A percentile compares a stretch with the other conserved stretches of the same genome.
phyloP scores from a whole-genome alignment of 2,888 invertebrate genomes.

The Drosophila greeni region DNA sequence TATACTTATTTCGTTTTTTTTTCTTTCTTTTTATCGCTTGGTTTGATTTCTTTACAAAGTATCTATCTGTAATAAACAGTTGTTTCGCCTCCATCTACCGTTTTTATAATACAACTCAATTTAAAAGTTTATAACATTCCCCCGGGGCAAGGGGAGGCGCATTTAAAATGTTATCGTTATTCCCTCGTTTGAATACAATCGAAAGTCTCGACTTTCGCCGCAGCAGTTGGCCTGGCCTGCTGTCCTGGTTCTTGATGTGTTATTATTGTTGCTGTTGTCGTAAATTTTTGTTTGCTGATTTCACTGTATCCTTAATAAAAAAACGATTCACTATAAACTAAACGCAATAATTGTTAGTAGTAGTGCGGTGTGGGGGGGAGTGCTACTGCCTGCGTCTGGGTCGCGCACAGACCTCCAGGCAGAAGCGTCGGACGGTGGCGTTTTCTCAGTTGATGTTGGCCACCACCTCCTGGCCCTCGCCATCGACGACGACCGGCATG shows the following conservation, averaged over 20 bases:
- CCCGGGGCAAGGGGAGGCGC: constrained; percentile 20
- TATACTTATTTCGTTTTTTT: constrained; percentile 28
- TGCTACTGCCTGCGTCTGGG: constrained; percentile 30
- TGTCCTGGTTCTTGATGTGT: constrained; percentile 1
- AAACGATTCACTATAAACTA: constrained; percentile 63
- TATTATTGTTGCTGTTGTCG: constrained; percentile 25
- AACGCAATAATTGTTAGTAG: constrained; percentile 54
- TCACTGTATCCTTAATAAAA: constrained; percentile 64
- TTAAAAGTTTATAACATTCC: constrained; percentile 62
- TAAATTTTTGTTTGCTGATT: constrained; percentile 45
- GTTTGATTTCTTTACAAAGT: constrained; percentile 36
- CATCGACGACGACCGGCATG: constrained; percentile 74
- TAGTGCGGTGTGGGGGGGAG: constrained; percentile 24
- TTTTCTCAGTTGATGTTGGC: constrained; percentile 71
- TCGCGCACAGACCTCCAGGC: constrained; percentile 45
- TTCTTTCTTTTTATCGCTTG: constrained; percentile 14
- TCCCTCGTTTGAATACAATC: constrained; percentile 39
- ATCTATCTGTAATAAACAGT: constrained; percentile 32
- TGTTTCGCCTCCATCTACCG: constrained; percentile 27
- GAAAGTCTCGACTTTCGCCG: constrained; percentile 20
- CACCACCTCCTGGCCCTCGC: constrained; percentile 77
- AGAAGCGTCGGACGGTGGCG: constrained; percentile 48
- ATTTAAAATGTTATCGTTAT: constrained; percentile 43
- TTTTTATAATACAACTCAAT: constrained; percentile 63
- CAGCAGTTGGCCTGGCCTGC: constrained; percentile 37